A percentile compares a stretch with the other conserved stretches of the same genome.
phyloP scores from a whole-genome alignment of 2,113 vertebrate species.

The Coptodon bakossiorum region DNA sequence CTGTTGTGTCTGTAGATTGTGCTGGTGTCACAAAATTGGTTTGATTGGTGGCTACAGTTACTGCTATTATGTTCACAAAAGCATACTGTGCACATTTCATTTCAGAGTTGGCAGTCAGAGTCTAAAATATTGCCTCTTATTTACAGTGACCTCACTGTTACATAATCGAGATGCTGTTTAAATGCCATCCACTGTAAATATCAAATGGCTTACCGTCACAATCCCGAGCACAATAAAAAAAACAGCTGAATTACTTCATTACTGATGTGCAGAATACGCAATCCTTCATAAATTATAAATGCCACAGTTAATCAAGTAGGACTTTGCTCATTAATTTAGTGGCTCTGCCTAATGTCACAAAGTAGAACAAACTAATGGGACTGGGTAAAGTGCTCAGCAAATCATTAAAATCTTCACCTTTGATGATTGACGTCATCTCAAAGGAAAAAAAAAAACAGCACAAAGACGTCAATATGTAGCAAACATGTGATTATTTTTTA shows the following conservation, averaged over 20 bases:
- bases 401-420: conserved; percentile 10
- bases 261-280: conserved; percentile 7
- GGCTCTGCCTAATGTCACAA: neutral
- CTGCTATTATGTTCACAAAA: neutral
- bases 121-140: neutral
- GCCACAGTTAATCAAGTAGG: neutral
- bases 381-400: neutral
- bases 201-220: neutral
- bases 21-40: neutral
- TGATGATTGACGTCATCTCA: neutral
- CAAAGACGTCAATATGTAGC: neutral
- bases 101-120: neutral
- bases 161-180: neutral
- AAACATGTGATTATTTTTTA: neutral
- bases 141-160: neutral
- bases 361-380: conserved; percentile 2
- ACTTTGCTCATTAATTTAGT: conserved; percentile 37
- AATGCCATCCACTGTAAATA: conserved; percentile 2
- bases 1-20: conserved; percentile 2
- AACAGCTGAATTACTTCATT: neutral
- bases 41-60: neutral
- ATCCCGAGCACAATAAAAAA: conserved; percentile 7
- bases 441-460: fast-evolving
- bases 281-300: conserved; percentile 24
- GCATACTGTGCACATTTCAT: neutral